phyloP scores from a whole-genome alignment of 2,888 invertebrate genomes.

The Rapana venosa region DNA sequence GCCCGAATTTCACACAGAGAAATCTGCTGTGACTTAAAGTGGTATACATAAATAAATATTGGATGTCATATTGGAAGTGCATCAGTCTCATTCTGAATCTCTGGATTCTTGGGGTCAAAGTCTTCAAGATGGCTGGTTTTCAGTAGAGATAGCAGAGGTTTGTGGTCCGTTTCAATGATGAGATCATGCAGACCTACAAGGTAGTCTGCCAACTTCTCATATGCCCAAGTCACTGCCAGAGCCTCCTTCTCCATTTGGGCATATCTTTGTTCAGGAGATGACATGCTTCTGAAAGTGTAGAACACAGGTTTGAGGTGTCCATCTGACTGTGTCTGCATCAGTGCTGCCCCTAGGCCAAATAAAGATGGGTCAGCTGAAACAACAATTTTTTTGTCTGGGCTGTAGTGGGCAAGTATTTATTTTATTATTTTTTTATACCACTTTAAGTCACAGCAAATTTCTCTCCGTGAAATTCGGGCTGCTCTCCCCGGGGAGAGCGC shows the following conservation, averaged over 20 bases:
- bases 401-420: slow-evolving; percentile 71
- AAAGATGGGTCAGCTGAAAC: slow-evolving; percentile 24
- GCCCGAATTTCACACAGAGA: too few relatives aligned
- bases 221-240: slow-evolving; percentile 26
- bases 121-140: slow-evolving; percentile 8
- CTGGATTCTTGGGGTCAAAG: slow-evolving; percentile 15
- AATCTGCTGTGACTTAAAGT: too few relatives aligned
- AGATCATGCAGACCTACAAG: not conserved
- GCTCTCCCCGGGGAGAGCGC: too few relatives aligned
- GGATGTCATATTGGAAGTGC: not conserved
- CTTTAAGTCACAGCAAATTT: too few relatives aligned
- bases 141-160: slow-evolving; percentile 20
- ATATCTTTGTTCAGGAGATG: slow-evolving; percentile 28
- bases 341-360: not conserved
- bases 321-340: slow-evolving; percentile 20
- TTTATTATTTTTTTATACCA: too few relatives aligned
- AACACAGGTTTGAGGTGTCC: slow-evolving; percentile 15
- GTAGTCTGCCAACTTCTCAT: not conserved
- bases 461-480: too few relatives aligned
- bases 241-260: slow-evolving; percentile 36
- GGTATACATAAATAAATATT: too few relatives aligned
- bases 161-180: slow-evolving; percentile 33
- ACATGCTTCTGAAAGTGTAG: slow-evolving; percentile 28
- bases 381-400: slow-evolving; percentile 51
- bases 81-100: slow-evolving; percentile 21